Evolutionary conservation across 2,888 invertebrate species (phyloP).

Genomic region (Notocelia uddmanniana): DNA sequence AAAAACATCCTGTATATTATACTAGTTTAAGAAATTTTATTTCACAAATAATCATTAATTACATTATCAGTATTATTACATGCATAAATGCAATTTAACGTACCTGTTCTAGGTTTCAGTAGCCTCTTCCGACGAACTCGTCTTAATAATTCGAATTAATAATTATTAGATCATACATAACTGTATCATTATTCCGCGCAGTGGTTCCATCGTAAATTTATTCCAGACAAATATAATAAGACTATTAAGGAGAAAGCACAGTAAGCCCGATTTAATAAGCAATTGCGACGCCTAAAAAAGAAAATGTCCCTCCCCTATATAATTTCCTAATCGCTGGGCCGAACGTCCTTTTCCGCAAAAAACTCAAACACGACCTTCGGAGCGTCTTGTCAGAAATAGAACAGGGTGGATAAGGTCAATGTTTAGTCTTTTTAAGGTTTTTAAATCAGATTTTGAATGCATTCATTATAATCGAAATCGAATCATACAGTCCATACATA

Average conservation of each 20-base stretch:
- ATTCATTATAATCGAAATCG: too few species aligned
- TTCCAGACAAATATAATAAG: slow-evolving; percentile 55
- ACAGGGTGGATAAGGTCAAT: slow-evolving; percentile 63
- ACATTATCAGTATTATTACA: too few species aligned
- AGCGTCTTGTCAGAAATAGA: slow-evolving; percentile 68
- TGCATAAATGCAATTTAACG: too few species aligned
- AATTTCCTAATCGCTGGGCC: slow-evolving; percentile 84
- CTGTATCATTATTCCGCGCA: slow-evolving; percentile 44
- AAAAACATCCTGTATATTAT: too few species aligned
- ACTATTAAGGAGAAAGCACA: slow-evolving; percentile 74
- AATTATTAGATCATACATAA: neutral
- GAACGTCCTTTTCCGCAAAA: slow-evolving; percentile 82
- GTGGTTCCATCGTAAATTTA: slow-evolving; percentile 39
- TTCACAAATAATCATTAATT: too few species aligned
- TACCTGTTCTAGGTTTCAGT: too few species aligned
- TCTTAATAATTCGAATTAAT: too few species aligned
- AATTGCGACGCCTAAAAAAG: slow-evolving; percentile 60
- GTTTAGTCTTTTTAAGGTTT: neutral
- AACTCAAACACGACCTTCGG: slow-evolving; percentile 74
- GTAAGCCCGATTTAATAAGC: slow-evolving; percentile 83
- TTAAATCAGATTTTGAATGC: too few species aligned
- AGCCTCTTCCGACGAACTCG: too few species aligned
- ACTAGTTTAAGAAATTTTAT: too few species aligned
- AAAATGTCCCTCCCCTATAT: slow-evolving; percentile 73
- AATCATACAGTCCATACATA: too few species aligned